phyloP scores from a whole-genome alignment of 1,140 invertebrate genomes.

The Sarcophaga bullata region DNA sequence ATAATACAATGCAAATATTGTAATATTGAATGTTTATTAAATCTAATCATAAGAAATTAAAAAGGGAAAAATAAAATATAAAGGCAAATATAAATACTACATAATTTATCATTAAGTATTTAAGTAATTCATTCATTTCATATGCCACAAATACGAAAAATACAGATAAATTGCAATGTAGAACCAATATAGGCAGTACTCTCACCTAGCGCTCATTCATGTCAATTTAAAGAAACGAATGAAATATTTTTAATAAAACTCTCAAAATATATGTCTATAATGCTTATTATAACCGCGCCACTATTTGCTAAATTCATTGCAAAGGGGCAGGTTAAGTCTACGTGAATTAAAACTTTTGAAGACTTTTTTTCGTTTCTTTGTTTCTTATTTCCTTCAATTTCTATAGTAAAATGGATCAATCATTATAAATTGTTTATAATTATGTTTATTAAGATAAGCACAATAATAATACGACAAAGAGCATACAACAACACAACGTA shows the following conservation, averaged over 20 bases:
- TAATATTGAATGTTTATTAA: slow-evolving; percentile 6
- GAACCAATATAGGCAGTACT: too few relatives aligned
- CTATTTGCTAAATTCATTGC: not conserved
- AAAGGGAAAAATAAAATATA: too few relatives aligned
- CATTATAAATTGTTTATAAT: slow-evolving; percentile 6
- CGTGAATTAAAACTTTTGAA: not conserved
- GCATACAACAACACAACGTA: not conserved
- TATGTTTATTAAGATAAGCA: not conserved
- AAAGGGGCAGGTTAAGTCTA: not conserved
- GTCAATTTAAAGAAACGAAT: too few relatives aligned
- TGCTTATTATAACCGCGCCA: not conserved
- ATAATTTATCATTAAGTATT: too few relatives aligned
- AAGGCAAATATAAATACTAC: too few relatives aligned
- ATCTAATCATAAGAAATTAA: not conserved
- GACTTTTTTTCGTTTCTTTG: too few relatives aligned
- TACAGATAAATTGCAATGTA: too few relatives aligned
- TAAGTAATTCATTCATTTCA: too few relatives aligned
- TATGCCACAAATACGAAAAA: too few relatives aligned
- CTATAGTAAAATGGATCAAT: not conserved
- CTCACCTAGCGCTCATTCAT: too few relatives aligned
- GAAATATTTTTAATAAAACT: not conserved
- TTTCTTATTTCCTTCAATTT: not conserved
- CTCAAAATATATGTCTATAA: not conserved
- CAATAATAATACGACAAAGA: not conserved
- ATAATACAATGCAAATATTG: too few relatives aligned